Evolutionary conservation across 30 jellyfish, hydroid and myxozoan species (phyloP).

Genomic region (Haliclystus octoradiatus): DNA sequence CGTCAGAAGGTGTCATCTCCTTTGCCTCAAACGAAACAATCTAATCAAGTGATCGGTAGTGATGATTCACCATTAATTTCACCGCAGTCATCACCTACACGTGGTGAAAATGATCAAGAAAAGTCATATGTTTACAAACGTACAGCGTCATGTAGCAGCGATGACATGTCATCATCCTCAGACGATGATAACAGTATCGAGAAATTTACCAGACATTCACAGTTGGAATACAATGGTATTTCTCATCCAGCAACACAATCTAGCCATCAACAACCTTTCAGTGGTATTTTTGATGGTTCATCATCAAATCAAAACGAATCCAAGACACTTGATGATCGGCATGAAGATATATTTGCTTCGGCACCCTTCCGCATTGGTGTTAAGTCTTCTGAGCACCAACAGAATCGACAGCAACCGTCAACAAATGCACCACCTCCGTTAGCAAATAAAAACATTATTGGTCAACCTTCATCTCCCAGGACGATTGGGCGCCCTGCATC

Average conservation of each 20-base stretch:
- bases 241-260: not conserved
- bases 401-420: not conserved
- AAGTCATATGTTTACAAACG: conserved; percentile 59
- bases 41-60: conserved; percentile 26
- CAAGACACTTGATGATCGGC: not conserved
- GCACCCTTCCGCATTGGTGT: conserved; percentile 64
- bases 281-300: conserved; percentile 5
- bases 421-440: not conserved
- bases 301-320: not conserved
- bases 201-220: not conserved
- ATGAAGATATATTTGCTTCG: conserved; percentile 70
- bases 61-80: conserved; percentile 77
- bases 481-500: not conserved
- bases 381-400: too few relatives aligned
- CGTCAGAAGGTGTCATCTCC: not conserved
- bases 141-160: conserved; percentile 94
- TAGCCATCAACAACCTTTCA: conserved; percentile 6
- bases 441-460: not conserved
- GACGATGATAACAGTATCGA: not conserved
- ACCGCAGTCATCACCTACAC: conserved; percentile 42
- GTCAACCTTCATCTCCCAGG: not conserved
- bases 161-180: conserved; percentile 6
- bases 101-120: conserved; percentile 7
- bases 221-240: conserved; percentile 2
- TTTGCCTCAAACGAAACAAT: not conserved